These are phyloP conservation scores for Panulirus ornatus DNA, from an alignment of 1,140 invertebrate genomes.

Conservation along the genomic window DNA sequence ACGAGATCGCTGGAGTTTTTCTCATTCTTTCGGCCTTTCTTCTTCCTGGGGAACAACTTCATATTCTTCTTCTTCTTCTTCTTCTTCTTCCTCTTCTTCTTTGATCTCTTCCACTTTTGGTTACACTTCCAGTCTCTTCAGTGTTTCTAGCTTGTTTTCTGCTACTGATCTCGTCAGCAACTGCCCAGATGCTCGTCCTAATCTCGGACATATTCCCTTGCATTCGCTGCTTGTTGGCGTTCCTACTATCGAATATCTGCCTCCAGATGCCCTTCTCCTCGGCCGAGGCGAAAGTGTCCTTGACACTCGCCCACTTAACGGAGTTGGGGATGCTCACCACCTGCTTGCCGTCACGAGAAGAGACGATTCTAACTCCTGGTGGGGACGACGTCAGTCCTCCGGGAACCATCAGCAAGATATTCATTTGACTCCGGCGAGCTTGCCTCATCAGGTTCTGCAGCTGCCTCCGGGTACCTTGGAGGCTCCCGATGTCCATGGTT, in stretches of 20 bases:
- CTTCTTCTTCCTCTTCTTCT: not conserved
- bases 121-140: not conserved
- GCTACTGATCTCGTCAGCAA: not conserved
- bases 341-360: not conserved
- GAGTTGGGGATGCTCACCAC: constrained; percentile 8
- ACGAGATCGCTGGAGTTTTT: not conserved
- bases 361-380: not conserved
- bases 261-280: constrained; percentile 6
- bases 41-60: not conserved
- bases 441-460: not conserved
- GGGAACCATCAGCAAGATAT: not conserved
- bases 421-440: not conserved
- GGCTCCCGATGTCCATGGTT: not conserved
- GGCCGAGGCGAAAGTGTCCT: not conserved
- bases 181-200: constrained; percentile 16
- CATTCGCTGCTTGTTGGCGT: constrained; percentile 8
- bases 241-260: not conserved
- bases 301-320: not conserved
- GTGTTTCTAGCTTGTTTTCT: not conserved
- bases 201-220: constrained; percentile 3
- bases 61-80: not conserved
- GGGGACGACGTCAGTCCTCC: not conserved
- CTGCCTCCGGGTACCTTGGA: not conserved
- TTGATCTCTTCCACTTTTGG: too few species aligned
- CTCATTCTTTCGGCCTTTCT: not conserved